Evolutionary conservation across 2,797 vertebrate genomes (phyloP), one percentile per base, ranked within the genome.

Genomic region (Tarsius wallacei): DNA sequence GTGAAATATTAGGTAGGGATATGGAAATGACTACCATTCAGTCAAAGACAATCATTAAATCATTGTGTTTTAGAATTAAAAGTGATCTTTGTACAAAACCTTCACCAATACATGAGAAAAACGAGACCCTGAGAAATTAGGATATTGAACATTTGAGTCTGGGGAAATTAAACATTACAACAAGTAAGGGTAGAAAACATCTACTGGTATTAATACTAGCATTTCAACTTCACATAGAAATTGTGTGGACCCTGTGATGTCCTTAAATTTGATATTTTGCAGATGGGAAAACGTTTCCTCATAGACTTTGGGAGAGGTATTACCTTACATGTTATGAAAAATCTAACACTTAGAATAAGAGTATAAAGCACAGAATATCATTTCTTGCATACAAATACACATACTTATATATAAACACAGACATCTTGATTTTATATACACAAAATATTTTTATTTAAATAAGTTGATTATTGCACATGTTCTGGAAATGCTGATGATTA

Each of bases 71-170:
- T 87, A 91, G n/a, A 53, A 21, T 87, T 94, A 85, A 96, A 94
- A 91, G 36, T 64, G 24, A 64, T 31, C n/a, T 92, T 66, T 86
- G 15, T 85, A 36, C 17, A 87, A 92, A 87, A 85, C 84, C 17
- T 16, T 91, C 28, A 53, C 83, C 66, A 61, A 64, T 90, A 94
- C 87, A 42, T 88, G 90, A 49, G 64, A 96, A 87, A 97, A 96
- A 68, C 74, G 19, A 90, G 57, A 87, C 28, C 0, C 3, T 22
- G 24, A 70, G 87, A 74, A 95, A 91, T 88, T 63, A 87, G 63
- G 91, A 47, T 96, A 68, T 95, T 96, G 96, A 80, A 84, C 86
- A 80, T 78, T 76, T 86, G 57, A 91, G 21, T 5, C n/a, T 47
- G 68, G 28, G 76, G 28, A 81, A 61, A 80, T 76, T 89, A 84